Conservation (phyloP, 1,140 invertebrate species). For the Drosophila chauvacae region DNA sequence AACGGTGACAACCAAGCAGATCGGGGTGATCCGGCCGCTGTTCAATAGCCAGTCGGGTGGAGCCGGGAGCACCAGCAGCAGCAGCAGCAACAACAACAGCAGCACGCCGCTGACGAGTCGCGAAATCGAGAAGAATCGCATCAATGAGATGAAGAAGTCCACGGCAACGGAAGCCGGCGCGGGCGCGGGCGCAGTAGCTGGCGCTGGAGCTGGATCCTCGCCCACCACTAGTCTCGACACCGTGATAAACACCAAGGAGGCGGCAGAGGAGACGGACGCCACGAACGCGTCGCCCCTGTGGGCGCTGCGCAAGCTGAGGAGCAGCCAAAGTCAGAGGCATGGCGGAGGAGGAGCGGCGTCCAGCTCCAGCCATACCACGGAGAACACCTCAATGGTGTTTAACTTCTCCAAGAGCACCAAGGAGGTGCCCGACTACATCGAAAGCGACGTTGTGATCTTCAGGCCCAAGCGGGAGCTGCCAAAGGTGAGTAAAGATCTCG, state of each 20-base stretch:
- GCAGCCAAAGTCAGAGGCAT: constrained; percentile 40
- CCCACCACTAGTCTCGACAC: constrained; percentile 67
- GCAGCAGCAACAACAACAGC: constrained; percentile 19
- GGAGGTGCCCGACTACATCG: constrained; percentile 95
- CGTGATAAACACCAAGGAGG: constrained; percentile 83
- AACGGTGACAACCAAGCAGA: constrained; percentile 85
- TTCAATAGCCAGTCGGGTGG: constrained; percentile 40
- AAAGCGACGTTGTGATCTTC: constrained; percentile 92
- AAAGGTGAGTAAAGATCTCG: constrained; percentile 87
- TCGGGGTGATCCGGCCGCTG: constrained; percentile 77
- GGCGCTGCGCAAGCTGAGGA: constrained; percentile 66
- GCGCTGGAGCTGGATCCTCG: constrained; percentile 51
- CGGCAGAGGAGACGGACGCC: constrained; percentile 82
- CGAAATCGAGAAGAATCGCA: constrained; percentile 90
- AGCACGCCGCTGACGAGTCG: constrained; percentile 85
- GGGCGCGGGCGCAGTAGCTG: constrained; percentile 57
- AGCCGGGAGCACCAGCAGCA: constrained; percentile 34
- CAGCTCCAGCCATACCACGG: constrained; percentile 53
- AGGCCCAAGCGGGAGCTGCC: constrained; percentile 88
- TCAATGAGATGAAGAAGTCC: constrained; percentile 88
- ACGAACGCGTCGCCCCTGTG: constrained; percentile 64
- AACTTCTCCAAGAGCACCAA: constrained; percentile 92
- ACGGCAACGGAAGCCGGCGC: constrained; percentile 64
- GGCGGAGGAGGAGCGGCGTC: constrained; percentile 17
- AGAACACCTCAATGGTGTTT: constrained; percentile 91